phyloP scores from a whole-genome alignment of 2,113 vertebrate species.

The Onychorhynchus coronatus region DNA sequence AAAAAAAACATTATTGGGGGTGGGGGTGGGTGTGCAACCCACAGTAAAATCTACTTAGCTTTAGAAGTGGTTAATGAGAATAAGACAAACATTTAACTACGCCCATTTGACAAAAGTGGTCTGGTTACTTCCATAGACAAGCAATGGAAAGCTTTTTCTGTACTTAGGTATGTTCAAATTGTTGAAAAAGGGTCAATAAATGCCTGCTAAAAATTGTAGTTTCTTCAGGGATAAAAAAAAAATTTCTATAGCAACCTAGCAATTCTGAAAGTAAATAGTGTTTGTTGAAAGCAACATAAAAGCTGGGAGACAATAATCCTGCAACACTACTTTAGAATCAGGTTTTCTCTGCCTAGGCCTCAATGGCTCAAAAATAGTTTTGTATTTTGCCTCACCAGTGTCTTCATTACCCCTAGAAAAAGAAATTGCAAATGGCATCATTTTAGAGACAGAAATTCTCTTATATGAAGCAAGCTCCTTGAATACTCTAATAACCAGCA shows the following conservation, averaged over 20 bases:
- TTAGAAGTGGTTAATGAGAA: not conserved
- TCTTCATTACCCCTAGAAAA: not conserved
- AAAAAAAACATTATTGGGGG: not conserved
- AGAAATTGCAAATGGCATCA: not conserved
- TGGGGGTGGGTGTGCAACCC: not conserved
- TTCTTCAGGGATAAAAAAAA: not conserved
- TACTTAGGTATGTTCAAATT: not conserved
- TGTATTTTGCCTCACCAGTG: not conserved
- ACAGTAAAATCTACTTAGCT: not conserved
- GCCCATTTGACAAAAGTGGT: not conserved
- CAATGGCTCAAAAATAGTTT: not conserved
- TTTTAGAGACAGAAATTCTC: not conserved
- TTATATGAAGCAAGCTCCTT: not conserved
- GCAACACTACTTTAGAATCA: not conserved
- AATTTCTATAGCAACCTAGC: not conserved
- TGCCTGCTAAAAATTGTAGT: not conserved
- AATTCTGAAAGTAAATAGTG: not conserved
- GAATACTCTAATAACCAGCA: not conserved
- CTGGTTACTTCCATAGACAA: not conserved
- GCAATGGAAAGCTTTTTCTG: not conserved
- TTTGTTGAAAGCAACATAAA: not conserved
- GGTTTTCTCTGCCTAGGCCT: not conserved
- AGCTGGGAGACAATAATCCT: not conserved
- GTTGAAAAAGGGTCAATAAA: not conserved
- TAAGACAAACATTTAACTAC: not conserved